Evolutionary conservation across 2,113 vertebrate species (phyloP).

Genomic region (Odontesthes bonariensis): DNA sequence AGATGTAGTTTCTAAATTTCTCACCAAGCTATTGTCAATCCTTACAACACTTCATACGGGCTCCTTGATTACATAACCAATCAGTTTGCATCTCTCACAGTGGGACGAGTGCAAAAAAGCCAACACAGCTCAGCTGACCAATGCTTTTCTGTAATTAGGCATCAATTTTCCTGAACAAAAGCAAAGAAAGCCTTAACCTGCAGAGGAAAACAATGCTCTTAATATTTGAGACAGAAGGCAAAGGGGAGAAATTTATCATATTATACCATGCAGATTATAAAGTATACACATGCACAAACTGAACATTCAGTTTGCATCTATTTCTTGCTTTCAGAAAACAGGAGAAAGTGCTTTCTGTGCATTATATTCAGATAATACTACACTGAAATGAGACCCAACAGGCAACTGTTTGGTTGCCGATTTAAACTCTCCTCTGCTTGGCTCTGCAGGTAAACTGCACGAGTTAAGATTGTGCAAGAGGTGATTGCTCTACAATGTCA

Average conservation of each 20-base stretch:
- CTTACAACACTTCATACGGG: constrained; percentile 17
- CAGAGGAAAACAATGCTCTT: constrained; percentile 6
- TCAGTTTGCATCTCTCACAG: constrained; percentile 42
- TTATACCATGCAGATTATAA: not conserved
- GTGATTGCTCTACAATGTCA: constrained; percentile 43
- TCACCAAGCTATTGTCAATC: constrained; percentile 10
- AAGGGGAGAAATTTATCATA: not conserved
- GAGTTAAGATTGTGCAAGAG: constrained; percentile 39
- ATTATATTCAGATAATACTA: constrained; percentile 3
- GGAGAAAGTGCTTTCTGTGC: constrained; percentile 11
- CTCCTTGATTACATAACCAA: constrained; percentile 53
- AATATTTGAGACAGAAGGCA: not conserved
- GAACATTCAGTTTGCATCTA: not conserved
- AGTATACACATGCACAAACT: not conserved
- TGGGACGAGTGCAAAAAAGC: constrained; percentile 37
- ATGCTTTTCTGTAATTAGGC: constrained; percentile 13
- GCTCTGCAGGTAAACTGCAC: constrained; percentile 42
- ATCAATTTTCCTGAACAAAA: not conserved
- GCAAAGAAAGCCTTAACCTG: not conserved
- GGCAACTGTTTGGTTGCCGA: constrained; percentile 29
- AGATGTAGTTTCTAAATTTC: constrained; percentile 3
- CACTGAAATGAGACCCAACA: constrained; percentile 11
- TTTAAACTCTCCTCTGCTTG: constrained; percentile 10
- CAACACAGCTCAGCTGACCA: constrained; percentile 36
- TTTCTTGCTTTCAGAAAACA: not conserved